Evolutionary conservation across 2,797 vertebrate species (phyloP), one percentile per base, ranked within the genome.

Genomic region (Menidia menidia): DNA sequence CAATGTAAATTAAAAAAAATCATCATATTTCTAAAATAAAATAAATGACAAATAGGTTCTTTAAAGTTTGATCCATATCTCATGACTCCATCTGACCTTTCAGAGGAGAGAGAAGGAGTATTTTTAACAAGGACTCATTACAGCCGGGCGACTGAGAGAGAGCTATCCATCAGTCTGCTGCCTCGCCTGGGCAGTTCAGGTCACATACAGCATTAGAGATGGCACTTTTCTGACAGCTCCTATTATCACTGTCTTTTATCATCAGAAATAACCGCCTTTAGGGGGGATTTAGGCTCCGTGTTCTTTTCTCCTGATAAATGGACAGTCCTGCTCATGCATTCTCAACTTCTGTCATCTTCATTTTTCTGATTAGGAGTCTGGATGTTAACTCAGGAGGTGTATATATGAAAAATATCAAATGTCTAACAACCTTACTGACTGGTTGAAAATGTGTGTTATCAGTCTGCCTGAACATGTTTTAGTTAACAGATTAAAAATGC

Each of bases 201-300:
- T 80, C 84, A 75, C 68, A 68, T 68, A 50, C 64, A 68, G 62
- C 12, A 85, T 87, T 69, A 87, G 70, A 81, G 75, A 88, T 64
- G 75, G 69, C 50, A 59, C 63, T 33, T 71, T 84, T 80, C 73
- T 78, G 87, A 81, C 77, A 66, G 63, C 81, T 69, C 78, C 60
- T 72, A 81, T 87, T 85, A 86, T 84, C 78, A 80, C 57, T 73
- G 68, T 80, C 82, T 43, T 90, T 83, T 75, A 82, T 92, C 84
- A 90, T 79, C 71, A 42, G 30, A 73, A 50, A 69, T 63, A 57
- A 76, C 59, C 33, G 62, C 74, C 61, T 82, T 55, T 45, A 62
- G 82, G 64, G 56, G 11, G 57, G 56, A 73, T 78, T 71, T 19
- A 50, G 59, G 60, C 44, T 71, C 41, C 56, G 11, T 19, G 45